Percentiles rank a stretch among this genome's conserved stretches.
These are phyloP conservation scores for Uloborus plumipes DNA, from an alignment of 2,888 invertebrate species.

Conservation along the genomic window DNA sequence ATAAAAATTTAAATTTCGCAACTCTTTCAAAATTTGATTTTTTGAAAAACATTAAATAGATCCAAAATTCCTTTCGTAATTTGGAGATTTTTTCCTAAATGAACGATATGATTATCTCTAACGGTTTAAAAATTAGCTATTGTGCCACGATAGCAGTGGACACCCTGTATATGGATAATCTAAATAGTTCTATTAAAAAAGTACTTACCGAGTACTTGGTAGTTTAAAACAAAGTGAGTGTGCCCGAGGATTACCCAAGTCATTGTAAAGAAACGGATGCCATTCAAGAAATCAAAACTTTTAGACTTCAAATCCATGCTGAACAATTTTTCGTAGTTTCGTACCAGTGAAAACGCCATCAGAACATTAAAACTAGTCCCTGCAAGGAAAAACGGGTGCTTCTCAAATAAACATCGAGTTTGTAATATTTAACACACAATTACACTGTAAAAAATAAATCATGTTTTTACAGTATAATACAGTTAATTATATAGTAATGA, in stretches of 20 bases:
- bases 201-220: slow-evolving; percentile 30
- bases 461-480: too few species aligned
- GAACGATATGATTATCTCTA: too few species aligned
- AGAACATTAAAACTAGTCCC: neutral
- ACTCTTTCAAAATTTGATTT: too few species aligned
- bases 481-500: too few species aligned
- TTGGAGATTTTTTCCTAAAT: too few species aligned
- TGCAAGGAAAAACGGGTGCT: neutral
- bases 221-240: slow-evolving; percentile 13
- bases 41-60: too few species aligned
- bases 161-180: neutral
- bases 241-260: slow-evolving; percentile 30
- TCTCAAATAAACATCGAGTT: too few species aligned
- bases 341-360: slow-evolving; percentile 7
- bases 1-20: too few species aligned
- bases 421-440: too few species aligned
- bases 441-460: too few species aligned
- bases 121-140: too few species aligned
- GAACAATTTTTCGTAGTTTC: slow-evolving; percentile 21
- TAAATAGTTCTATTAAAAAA: neutral
- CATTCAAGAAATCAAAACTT: slow-evolving; percentile 2
- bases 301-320: slow-evolving; percentile 4
- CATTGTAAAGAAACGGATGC: slow-evolving; percentile 31
- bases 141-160: slow-evolving; percentile 3
- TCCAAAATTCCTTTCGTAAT: too few species aligned